Evolutionary conservation across 2,113 vertebrate species (phyloP), one percentile per base, ranked within the genome.

Genomic region (Pavo muticus): DNA sequence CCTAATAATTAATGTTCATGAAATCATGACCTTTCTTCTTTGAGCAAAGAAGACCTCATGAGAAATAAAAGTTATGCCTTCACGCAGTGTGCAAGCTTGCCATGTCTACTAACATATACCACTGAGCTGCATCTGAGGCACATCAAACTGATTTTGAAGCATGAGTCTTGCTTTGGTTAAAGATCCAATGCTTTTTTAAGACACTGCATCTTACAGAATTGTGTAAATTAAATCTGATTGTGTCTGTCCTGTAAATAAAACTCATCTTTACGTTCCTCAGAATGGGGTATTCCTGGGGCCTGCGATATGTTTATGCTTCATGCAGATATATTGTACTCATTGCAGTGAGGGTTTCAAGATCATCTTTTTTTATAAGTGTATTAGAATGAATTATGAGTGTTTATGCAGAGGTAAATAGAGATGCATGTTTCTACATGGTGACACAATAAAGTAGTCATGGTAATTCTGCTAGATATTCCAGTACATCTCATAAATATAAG

Each of bases 31-130:
- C 7, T 10, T 19, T 75, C n/a, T 59, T 25, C 32, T 76, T 40
- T 47, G 32, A 45, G 16, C 9, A 69, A 64, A 84, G 27, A 59
- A 13, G 10, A 8, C 5, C 10, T 67, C 5, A 42, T 42, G 23
- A 65, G 48, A 39, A 25, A 52, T 71, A 47, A 32, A 29, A 6
- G 5, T 3, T 50, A 21, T 4, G 5, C 6, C 11, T 59, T 78
- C 7, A n/a, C 7, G 18, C 21, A 3, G 2, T 4, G 2, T 4
- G 4, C 18, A 20, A 92, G 11, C 9, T 40, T 80, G 17, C 45
- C 32, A 25, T 7, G 8, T 61, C 59, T 70, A 40, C 8, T 1
- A 30, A 47, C 21, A 20, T 0, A 0, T 67, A 25, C 32, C 1
- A 1, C 3, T 13, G 3, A 67, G 18, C 63, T 76, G 14, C 1